Evolutionary conservation across 2,888 invertebrate genomes (phyloP).

Genomic region (Drosophila cyrtoloma): DNA sequence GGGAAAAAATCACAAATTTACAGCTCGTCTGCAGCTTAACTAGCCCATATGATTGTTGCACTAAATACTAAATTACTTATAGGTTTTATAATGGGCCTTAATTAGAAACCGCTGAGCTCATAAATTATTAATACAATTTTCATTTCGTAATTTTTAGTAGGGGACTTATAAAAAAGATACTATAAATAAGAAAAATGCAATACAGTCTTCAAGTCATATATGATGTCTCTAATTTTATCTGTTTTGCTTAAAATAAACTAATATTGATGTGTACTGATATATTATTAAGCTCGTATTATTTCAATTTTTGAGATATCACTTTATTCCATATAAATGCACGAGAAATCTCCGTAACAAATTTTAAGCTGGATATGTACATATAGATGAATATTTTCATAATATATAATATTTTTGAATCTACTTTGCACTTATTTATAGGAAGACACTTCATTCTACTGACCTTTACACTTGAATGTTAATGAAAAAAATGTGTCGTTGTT

Average conservation of each 20-base stretch:
- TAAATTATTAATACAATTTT: background rate
- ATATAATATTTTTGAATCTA: background rate
- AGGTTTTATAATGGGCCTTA: background rate
- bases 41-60: slow-evolving; percentile 32
- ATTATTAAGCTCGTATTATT: background rate
- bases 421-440: background rate
- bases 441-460: background rate
- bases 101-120: background rate
- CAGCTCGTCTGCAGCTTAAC: slow-evolving; percentile 40
- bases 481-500: background rate
- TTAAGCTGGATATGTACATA: background rate
- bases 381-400: background rate
- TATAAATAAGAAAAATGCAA: too few relatives aligned
- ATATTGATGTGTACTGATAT: rapidly evolving
- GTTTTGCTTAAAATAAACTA: background rate
- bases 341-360: background rate
- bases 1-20: slow-evolving; percentile 46
- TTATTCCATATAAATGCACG: background rate
- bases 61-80: slow-evolving; percentile 29
- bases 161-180: background rate
- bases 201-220: background rate
- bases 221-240: background rate
- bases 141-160: background rate
- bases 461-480: background rate
- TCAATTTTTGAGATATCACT: background rate